Base-by-base conservation (phyloP, 2,888 invertebrate genomes). In the Pollenia angustigena region DNA sequence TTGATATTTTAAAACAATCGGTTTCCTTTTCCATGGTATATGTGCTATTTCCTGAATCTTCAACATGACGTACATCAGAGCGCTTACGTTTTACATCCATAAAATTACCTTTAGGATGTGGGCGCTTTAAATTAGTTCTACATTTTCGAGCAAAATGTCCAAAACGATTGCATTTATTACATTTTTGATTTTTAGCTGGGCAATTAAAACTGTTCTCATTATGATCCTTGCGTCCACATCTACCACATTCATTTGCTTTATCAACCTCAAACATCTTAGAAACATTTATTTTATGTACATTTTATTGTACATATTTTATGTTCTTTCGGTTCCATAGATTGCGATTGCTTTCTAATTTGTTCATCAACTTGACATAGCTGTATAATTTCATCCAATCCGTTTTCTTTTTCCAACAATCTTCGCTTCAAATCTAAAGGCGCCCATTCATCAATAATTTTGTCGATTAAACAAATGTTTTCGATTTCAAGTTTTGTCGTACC, bases 361-460 rank as follows among this genome's bases (percentile, higher is more conserved):
- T 88, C 83, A 23, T 88, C 50, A 50, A 88, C 72, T 46, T 85
- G 84, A 66, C 86, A 88, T 40, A 66, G 44, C 42, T 76, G 64
- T 76, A 75, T 75, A 52, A 76, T 76, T 66, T 76, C 76, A 80
- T 69, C 71, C 71, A 71, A 62, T 50, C 18, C 71, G 46, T 71
- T 71, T 58, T 80, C 71, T 71, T 80, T 80, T 85, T 89, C 87
- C 11, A 88, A 69, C 18, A 89, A 66, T 62, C 80, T 79, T 66
- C 87, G 88, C 71, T 88, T 89, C 11, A 88, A 68, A 48, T 87
- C 85, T 9, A 62, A 46, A 60, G 85, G 80, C 52, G 84, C 86
- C 88, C 84, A 89, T 12, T 81, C 75, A 74, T 87, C 86, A 60
- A 88, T 88, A n/a, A 88, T 54, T 50, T 85, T 84, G 69, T 87